Base-by-base conservation (phyloP, 2,888 invertebrate species). In the Drosophila merina region DNA sequence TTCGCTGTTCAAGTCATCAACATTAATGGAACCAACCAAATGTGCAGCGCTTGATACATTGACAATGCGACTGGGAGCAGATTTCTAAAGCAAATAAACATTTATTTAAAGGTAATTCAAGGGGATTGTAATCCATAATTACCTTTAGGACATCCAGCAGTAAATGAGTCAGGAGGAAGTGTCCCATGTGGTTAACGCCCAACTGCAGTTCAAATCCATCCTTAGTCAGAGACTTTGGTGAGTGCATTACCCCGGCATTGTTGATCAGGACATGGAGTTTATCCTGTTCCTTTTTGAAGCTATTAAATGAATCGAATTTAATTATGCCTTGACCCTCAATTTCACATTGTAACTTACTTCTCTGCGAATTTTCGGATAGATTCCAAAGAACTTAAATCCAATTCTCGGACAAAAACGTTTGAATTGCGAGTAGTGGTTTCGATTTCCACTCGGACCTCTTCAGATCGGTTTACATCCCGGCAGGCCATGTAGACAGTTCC, bases 161-260 rank as follows among this genome's bases (percentile, higher is more conserved):
- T 8, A 95, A 88, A 36, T 94, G 89, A 0, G 94, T 94, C 0
- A 95, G 89, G 10, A 95, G 88, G 60, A 94, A 94, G 74, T 94
- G 95, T 0, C 94, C 94, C 64, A 94, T 92, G 89, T 95, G 94
- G 88, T 95, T 95, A 0, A 94, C 93, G 7, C 94, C 95, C n/a
- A 95, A 91, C 72, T 95, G 95, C 60, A 92, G 92, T 89, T 95
- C 95, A 74, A 94, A 93, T 0, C 95, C 95, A 76, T 95, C 95
- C 57, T 93, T 93, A 0, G 95, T 95, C 54, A 92, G 91, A 0
- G 92, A 91, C 56, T 92, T 91, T 0, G 94, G 94, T 55, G 94
- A 94, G 90, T 93, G 92, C 95, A 95, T 94, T 0, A 95, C 93
- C 0, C 96, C 96, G 3, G 95, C 95, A 90, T 96, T 96, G 80